phyloP scores from a whole-genome alignment of 1,140 invertebrate genomes.

The Eulimnadia texana region DNA sequence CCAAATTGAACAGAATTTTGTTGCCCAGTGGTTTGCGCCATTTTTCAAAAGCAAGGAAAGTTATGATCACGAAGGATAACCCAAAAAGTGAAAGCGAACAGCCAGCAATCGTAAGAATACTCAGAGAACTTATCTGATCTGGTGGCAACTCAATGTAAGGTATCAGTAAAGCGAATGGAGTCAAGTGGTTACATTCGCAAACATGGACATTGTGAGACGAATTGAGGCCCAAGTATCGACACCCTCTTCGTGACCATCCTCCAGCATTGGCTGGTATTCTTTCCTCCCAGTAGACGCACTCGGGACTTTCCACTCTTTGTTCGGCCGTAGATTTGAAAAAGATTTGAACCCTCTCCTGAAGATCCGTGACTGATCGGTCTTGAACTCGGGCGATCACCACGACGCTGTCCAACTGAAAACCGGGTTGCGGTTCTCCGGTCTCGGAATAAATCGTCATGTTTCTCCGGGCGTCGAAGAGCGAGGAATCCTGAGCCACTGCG shows the following conservation, averaged over 20 bases:
- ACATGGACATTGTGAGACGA: conserved; percentile 6
- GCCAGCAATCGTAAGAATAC: conserved; percentile 22
- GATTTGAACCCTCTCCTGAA: not conserved
- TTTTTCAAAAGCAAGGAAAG: conserved; percentile 22
- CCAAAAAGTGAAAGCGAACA: conserved; percentile 21
- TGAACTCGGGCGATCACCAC: not conserved
- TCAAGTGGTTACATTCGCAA: conserved; percentile 23
- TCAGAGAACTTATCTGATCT: conserved; percentile 17
- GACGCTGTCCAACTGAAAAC: not conserved
- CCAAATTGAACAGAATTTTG: conserved; percentile 24
- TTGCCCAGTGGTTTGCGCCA: conserved; percentile 22
- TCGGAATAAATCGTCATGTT: not conserved
- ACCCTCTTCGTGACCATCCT: conserved; percentile 21
- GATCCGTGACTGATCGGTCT: not conserved
- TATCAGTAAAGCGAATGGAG: conserved; percentile 21
- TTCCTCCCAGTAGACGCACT: conserved; percentile 22
- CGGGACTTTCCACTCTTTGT: not conserved
- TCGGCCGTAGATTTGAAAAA: not conserved
- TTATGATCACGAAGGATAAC: conserved; percentile 21
- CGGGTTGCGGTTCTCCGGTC: not conserved
- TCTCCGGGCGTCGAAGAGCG: not conserved
- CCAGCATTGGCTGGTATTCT: conserved; percentile 16
- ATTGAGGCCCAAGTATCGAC: conserved; percentile 15
- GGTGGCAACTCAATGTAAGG: conserved; percentile 17
- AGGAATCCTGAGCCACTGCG: not conserved